Conservation (phyloP, 2,888 invertebrate species). For the Lysandra bellargus region DNA sequence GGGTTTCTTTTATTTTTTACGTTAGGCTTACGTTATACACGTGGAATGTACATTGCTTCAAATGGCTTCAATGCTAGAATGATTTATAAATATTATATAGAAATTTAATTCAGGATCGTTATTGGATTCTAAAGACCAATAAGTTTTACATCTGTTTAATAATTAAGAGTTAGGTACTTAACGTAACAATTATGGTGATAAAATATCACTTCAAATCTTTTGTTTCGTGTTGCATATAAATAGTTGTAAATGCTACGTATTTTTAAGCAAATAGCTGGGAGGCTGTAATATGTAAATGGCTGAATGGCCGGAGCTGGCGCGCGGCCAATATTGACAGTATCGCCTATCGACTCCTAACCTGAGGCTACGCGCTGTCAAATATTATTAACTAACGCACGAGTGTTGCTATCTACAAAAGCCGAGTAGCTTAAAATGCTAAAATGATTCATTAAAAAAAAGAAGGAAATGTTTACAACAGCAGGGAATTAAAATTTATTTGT, state of each 20-base stretch:
- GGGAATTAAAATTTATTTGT: too few relatives aligned
- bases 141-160: neutral
- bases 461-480: too few relatives aligned
- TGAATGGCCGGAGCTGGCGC: slow-evolving; percentile 41
- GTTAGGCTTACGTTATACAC: neutral
- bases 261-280: neutral
- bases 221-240: neutral
- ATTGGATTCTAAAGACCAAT: neutral
- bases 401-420: slow-evolving; percentile 1
- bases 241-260: neutral
- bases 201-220: neutral
- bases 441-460: neutral
- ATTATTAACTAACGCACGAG: neutral
- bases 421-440: neutral
- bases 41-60: neutral
- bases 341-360: slow-evolving; percentile 40
- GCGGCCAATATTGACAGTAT: slow-evolving; percentile 46
- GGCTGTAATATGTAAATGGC: slow-evolving; percentile 51
- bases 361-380: slow-evolving; percentile 23
- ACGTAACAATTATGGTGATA: neutral
- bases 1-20: neutral
- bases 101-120: too few relatives aligned
- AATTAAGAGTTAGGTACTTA: too few relatives aligned
- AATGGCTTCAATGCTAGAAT: too few relatives aligned
- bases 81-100: too few relatives aligned